Evolutionary conservation across 1,140 invertebrate genomes (phyloP), one percentile per base, ranked within the genome.

Genomic region (Zaprionus davidi): DNA sequence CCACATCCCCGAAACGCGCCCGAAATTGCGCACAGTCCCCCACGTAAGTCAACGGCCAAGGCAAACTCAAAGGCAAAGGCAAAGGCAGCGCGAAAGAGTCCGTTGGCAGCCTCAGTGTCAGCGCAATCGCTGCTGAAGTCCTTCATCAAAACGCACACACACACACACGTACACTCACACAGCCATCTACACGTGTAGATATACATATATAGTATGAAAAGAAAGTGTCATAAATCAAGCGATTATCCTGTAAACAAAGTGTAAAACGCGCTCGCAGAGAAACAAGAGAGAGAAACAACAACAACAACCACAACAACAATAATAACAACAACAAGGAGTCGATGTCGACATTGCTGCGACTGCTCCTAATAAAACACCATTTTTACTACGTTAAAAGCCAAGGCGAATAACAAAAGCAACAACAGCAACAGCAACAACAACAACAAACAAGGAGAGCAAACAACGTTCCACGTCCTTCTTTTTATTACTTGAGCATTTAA

Each of bases 231-330:
- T 90, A 87, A 90, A 88, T 87, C 76, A 85, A 79, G 78, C 81
- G 84, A 88, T 88, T 88, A 88, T 88, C 85, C 84, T 90, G 84
- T 88, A 88, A 88, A 90, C 84, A 90, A 88, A 90, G 85, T 88
- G 84, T 88, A 88, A 86, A 86, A 85, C 84, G 84, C 74, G 69
- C 58, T 62, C 49, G 38, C 46, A 71, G 49, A 71, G 49, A 11
- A 63, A 51, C 44, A 64, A 64, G 26, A 64, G 26, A 63, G 41
- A 63, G 31, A 34, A 11, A 9, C 9, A 31, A 31, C 26, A 26
- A 26, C 26, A 64, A 63, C 46, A 73, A 62, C 58, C 62, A 49
- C 44, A 53, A 38, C 63, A 65, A 9, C 26, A 68, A 55, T 44
- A 78, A 59, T 38, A 64, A 31, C 41, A 76, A 71, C 55, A 64